Evolutionary conservation across 2,888 invertebrate species (phyloP), one percentile per base, ranked within the genome.

Genomic region (Liposcelis brunnea): DNA sequence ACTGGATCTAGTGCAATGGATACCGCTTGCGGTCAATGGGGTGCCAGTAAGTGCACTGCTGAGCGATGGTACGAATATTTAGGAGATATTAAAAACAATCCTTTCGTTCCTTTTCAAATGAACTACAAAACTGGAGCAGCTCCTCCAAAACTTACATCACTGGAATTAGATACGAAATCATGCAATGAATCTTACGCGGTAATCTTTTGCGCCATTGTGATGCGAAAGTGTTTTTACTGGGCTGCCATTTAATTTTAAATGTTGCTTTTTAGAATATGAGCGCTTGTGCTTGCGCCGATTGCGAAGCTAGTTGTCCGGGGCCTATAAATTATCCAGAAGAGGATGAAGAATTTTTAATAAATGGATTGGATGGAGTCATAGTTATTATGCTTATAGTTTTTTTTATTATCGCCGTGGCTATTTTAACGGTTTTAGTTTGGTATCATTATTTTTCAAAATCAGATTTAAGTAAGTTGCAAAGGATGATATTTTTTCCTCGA

Each of bases 281-380:
- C 12, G 66, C 77, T 0, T 89, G 87, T 59, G 78, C 83, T 54
- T 89, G 87, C 59, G 71, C 82, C 31, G 86, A 86, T 56, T 86
- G 85, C 56, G 55, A 65, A 1, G 57, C 58, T 2, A 70, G 73
- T 2, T 89, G 87, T 55, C 71, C 75, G 0, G 46, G 62, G 12
- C 64, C 65, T 4, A 58, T 62, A 31, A 55, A 67, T 50, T 70
- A 74, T 11, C 42, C 58, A 1, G 54, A 54, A 1, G 49, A 64
- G 2, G 65, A 67, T 16, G 51, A 56, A 1, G 56, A 61, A 2
- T 77, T 74, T 55, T 63, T 65, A 7, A 70, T 86, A 43, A 59
- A 71, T 4, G 69, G 70, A 2, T 59, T 80, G 0, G 74, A 77
- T 54, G 79, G 78, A 11, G 64, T 58, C 37, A 50, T 68, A 21